Percentiles rank a stretch among this genome's conserved stretches.
Evolutionary conservation across 2,797 vertebrate species (phyloP).

Genomic region (Rhinophrynus dorsalis): DNA sequence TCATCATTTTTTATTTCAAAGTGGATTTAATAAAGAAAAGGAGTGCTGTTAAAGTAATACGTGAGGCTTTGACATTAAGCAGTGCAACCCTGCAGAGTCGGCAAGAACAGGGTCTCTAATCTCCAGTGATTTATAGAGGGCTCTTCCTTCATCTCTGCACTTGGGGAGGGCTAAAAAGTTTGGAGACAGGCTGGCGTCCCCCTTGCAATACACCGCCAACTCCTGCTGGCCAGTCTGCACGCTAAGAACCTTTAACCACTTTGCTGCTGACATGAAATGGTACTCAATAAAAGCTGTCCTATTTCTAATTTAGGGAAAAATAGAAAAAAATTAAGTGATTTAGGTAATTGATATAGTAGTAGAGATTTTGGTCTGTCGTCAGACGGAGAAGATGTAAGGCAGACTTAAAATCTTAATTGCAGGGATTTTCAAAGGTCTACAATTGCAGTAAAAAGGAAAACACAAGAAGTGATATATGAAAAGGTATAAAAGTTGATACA

Average conservation of each 20-base stretch:
- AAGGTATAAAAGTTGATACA: not conserved
- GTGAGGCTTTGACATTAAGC: constrained; percentile 92
- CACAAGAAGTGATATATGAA: not conserved
- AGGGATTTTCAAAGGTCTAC: not conserved
- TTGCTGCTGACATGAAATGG: constrained; percentile 57
- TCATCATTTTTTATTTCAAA: constrained; percentile 80
- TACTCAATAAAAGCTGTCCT: constrained; percentile 60
- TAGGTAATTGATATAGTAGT: constrained; percentile 59
- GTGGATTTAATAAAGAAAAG: constrained; percentile 86
- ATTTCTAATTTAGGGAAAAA: constrained; percentile 61
- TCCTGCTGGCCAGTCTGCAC: constrained; percentile 73
- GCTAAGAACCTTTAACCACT: constrained; percentile 74
- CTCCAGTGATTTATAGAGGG: constrained; percentile 97
- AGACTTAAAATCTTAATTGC: not conserved
- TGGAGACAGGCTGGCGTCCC: constrained; percentile 97
- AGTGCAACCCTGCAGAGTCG: constrained; percentile 84
- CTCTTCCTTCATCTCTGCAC: constrained; percentile 86
- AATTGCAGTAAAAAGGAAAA: not conserved
- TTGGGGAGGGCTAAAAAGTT: constrained; percentile 88
- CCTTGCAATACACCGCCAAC: constrained; percentile 74
- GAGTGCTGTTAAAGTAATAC: constrained; percentile 87
- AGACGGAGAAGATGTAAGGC: constrained; percentile 50
- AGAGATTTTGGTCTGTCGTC: constrained; percentile 65
- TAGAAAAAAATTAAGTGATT: constrained; percentile 43
- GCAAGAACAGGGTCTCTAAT: constrained; percentile 94